Evolutionary conservation across 2,888 invertebrate genomes (phyloP).

Genomic region (Charanyca ferruginea): DNA sequence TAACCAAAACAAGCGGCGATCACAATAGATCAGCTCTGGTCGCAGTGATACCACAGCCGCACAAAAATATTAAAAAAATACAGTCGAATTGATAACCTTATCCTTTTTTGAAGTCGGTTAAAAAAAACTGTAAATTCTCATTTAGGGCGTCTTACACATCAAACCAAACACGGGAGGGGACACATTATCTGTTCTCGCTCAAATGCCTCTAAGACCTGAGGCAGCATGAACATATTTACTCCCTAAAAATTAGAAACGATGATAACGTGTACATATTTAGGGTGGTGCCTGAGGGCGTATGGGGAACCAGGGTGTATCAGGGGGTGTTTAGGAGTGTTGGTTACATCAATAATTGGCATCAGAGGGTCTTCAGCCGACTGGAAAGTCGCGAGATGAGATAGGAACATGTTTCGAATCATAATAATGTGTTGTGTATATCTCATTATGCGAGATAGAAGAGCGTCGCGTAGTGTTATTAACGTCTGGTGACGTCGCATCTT

Average conservation of each 20-base stretch:
- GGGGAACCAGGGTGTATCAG: background rate
- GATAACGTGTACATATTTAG: conserved; percentile 38
- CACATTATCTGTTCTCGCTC: conserved; percentile 48
- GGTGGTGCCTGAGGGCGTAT: conserved; percentile 35
- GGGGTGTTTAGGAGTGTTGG: conserved; percentile 14
- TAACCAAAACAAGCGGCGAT: too few relatives aligned
- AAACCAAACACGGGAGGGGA: conserved; percentile 1
- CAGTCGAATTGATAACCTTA: too few relatives aligned
- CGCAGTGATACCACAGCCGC: too few relatives aligned
- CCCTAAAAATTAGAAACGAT: conserved; percentile 51
- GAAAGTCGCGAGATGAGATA: conserved; percentile 52
- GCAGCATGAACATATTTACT: conserved; percentile 45
- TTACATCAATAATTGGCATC: conserved; percentile 46
- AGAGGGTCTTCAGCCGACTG: conserved; percentile 60
- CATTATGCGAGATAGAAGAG: background rate
- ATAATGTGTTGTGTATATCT: conserved; percentile 25
- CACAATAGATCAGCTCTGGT: too few relatives aligned
- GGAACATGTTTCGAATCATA: conserved; percentile 41
- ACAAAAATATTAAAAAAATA: too few relatives aligned
- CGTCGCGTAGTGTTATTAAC: background rate
- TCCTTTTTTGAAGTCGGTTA: too few relatives aligned
- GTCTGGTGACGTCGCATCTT: background rate
- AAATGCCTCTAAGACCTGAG: conserved; percentile 42
- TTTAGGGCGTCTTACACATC: background rate
- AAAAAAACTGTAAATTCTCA: background rate